These are phyloP conservation scores for Lysandra bellargus DNA, from an alignment of 2,888 invertebrate genomes.

Conservation along the genomic window DNA sequence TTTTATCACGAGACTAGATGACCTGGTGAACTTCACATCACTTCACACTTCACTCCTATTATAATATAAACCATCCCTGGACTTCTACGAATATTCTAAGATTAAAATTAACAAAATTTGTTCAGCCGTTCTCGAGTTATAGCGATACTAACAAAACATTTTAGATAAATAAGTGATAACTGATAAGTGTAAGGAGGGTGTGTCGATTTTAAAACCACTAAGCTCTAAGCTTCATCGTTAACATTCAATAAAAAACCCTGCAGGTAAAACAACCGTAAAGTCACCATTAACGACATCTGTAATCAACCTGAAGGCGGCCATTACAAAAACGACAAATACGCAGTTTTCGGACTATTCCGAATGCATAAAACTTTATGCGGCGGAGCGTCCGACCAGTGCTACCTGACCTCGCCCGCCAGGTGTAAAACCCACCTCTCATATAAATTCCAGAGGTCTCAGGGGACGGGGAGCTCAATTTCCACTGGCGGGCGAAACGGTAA, in stretches of 20 bases:
- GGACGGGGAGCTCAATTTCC: conserved; percentile 43
- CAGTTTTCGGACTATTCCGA: conserved; percentile 71
- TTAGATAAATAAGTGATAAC: no score
- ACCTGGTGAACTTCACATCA: no score
- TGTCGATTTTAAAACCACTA: background rate
- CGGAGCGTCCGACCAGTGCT: conserved; percentile 47
- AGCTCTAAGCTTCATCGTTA: background rate
- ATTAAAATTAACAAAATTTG: no score
- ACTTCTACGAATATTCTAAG: no score
- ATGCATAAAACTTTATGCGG: conserved; percentile 73
- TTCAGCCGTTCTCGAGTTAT: no score
- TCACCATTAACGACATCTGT: conserved; percentile 16
- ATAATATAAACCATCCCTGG: no score
- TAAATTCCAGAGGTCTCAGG: background rate
- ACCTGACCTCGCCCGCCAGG: background rate
- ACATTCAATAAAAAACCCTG: conserved; percentile 3
- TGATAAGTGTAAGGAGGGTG: background rate
- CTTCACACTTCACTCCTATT: no score
- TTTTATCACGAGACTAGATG: background rate
- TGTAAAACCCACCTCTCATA: background rate
- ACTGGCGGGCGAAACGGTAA: conserved; percentile 52
- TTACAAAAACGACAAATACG: conserved; percentile 60
- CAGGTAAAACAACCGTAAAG: conserved; percentile 8
- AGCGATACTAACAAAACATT: no score
- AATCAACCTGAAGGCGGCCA: conserved; percentile 17